phyloP scores from a whole-genome alignment of 92 coral and sea anemone species.

The Porites divaricata region DNA sequence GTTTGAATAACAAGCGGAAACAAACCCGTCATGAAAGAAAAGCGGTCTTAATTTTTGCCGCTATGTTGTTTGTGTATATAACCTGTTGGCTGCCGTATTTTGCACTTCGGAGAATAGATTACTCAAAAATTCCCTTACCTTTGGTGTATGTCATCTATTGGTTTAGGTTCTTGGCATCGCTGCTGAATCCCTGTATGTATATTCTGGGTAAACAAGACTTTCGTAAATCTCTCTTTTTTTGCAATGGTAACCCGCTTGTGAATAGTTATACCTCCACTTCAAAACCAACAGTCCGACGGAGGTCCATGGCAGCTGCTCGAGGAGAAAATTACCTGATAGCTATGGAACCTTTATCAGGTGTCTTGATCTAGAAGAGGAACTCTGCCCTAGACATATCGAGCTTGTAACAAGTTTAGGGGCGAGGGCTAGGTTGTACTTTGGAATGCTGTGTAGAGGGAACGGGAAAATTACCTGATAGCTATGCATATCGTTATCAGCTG shows the following conservation, averaged over 20 bases:
- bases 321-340: not conserved
- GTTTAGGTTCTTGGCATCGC: slow-evolving; percentile 69
- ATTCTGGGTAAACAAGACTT: slow-evolving; percentile 83
- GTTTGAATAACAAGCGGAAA: slow-evolving; percentile 7
- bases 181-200: slow-evolving; percentile 77
- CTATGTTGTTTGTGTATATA: slow-evolving; percentile 49
- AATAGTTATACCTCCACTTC: not conserved
- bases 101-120: slow-evolving; percentile 33
- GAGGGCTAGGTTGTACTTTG: too few relatives aligned
- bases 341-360: not conserved
- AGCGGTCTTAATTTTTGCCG: slow-evolving; percentile 51
- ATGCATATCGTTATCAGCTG: too few relatives aligned
- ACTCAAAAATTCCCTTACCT: not conserved
- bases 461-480: too few relatives aligned
- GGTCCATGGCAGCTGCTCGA: not conserved
- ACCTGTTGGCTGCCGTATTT: slow-evolving; percentile 64
- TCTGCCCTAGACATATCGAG: too few relatives aligned
- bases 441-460: too few relatives aligned
- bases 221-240: slow-evolving; percentile 50
- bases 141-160: slow-evolving; percentile 30
- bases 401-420: too few relatives aligned
- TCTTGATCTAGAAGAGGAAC: too few relatives aligned
- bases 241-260: not conserved
- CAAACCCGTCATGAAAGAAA: slow-evolving; percentile 35
- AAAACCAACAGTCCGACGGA: not conserved